Evolutionary conservation across 2,113 vertebrate species (phyloP).

Genomic region (Petroica traversi): DNA sequence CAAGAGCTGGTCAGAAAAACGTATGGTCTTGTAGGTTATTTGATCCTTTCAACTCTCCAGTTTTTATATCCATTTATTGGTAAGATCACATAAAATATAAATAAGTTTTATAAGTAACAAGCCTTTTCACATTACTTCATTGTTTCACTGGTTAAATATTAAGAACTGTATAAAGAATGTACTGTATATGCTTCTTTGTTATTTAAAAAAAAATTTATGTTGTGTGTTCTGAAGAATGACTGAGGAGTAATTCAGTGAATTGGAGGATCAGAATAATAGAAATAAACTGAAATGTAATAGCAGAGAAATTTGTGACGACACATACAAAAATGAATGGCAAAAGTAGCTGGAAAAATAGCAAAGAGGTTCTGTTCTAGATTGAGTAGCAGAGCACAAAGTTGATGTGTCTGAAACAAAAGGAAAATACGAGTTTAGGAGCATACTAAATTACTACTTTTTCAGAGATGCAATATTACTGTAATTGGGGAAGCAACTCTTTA

Average conservation of each 20-base stretch:
- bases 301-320: background rate
- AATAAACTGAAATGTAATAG: background rate
- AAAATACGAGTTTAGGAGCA: accelerated
- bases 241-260: background rate
- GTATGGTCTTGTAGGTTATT: constrained; percentile 87
- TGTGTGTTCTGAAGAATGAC: background rate
- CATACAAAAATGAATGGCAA: background rate
- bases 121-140: background rate
- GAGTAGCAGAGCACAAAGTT: background rate
- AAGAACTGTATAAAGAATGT: background rate
- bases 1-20: constrained; percentile 88
- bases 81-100: constrained; percentile 65
- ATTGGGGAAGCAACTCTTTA: background rate
- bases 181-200: background rate
- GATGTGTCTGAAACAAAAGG: background rate
- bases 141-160: background rate
- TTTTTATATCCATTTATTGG: constrained; percentile 97
- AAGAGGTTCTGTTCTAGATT: background rate
- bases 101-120: background rate
- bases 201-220: background rate
- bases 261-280: background rate
- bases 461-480: background rate
- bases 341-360: background rate
- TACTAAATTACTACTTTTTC: background rate
- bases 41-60: constrained; percentile 87